Evolutionary conservation across 2,113 vertebrate genomes (phyloP).

Genomic region (Microcebus murinus): DNA sequence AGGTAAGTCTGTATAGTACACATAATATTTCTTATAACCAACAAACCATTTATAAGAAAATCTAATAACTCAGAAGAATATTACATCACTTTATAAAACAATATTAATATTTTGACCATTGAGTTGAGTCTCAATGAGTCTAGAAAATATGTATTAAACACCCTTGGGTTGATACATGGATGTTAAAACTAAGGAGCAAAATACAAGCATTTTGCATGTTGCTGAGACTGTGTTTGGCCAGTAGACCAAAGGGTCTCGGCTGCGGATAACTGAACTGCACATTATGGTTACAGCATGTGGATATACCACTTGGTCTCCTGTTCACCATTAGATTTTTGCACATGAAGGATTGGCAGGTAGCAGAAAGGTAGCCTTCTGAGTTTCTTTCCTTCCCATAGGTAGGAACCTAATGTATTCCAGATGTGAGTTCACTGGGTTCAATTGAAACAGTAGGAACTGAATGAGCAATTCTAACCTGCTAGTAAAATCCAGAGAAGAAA

Average conservation of each 20-base stretch:
- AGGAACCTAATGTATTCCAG: neutral
- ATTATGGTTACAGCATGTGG: neutral
- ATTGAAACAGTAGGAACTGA: slow-evolving; percentile 43
- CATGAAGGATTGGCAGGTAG: neutral
- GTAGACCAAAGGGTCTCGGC: neutral
- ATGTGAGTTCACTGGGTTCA: neutral
- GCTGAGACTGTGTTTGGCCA: neutral
- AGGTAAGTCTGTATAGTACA: neutral
- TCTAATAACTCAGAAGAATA: neutral
- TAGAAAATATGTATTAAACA: neutral
- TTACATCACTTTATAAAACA: slow-evolving; percentile 21
- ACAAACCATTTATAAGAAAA: neutral
- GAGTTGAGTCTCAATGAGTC: neutral
- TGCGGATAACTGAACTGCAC: rapidly evolving
- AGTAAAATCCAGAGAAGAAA: slow-evolving; percentile 43
- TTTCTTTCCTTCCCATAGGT: neutral
- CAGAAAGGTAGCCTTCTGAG: neutral
- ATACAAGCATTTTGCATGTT: neutral
- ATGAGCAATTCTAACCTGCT: neutral
- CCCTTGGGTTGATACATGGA: neutral
- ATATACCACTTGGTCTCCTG: neutral
- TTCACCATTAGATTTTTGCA: neutral
- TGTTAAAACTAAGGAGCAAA: neutral
- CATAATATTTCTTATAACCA: neutral
- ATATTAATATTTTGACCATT: slow-evolving; percentile 31